Percentiles rank a stretch among this genome's conserved stretches.
phyloP scores from a whole-genome alignment of 2,888 invertebrate genomes.

The Cylindroiulus punctatus region DNA sequence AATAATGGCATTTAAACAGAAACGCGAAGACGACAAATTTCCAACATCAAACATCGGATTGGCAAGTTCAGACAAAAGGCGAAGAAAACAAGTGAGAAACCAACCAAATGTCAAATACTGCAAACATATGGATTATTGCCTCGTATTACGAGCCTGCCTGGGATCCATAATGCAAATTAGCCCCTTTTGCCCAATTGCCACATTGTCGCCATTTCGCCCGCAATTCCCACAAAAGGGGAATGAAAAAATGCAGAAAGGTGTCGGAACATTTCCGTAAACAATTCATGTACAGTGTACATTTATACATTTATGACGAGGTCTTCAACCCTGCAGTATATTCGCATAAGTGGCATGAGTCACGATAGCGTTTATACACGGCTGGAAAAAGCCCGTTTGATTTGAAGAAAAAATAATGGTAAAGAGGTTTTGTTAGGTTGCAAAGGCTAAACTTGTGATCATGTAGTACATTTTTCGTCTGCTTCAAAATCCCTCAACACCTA shows the following conservation, averaged over 20 bases:
- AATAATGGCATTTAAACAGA: slow-evolving; percentile 15
- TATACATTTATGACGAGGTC: neutral
- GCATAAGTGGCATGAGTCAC: slow-evolving; percentile 8
- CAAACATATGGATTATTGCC: slow-evolving; percentile 5
- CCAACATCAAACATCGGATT: slow-evolving; percentile 4
- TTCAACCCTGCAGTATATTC: slow-evolving; percentile 7
- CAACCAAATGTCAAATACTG: slow-evolving; percentile 9
- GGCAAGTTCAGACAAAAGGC: slow-evolving; percentile 18
- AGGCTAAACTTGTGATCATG: too few species aligned
- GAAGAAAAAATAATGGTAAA: too few species aligned
- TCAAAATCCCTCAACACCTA: too few species aligned
- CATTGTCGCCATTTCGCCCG: neutral
- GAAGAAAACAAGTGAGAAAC: slow-evolving; percentile 4
- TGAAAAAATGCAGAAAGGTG: neutral
- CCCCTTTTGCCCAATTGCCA: neutral
- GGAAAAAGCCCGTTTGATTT: neutral
- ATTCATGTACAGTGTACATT: neutral
- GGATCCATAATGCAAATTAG: slow-evolving; percentile 4
- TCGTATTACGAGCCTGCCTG: neutral
- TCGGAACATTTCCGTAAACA: too few species aligned
- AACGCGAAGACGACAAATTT: neutral
- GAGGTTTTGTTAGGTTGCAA: too few species aligned
- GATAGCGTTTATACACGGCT: neutral
- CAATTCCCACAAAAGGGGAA: neutral
- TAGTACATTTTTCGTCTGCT: too few species aligned